Evolutionary conservation across 2,888 invertebrate genomes (phyloP).

Genomic region (Oscheius onirici): DNA sequence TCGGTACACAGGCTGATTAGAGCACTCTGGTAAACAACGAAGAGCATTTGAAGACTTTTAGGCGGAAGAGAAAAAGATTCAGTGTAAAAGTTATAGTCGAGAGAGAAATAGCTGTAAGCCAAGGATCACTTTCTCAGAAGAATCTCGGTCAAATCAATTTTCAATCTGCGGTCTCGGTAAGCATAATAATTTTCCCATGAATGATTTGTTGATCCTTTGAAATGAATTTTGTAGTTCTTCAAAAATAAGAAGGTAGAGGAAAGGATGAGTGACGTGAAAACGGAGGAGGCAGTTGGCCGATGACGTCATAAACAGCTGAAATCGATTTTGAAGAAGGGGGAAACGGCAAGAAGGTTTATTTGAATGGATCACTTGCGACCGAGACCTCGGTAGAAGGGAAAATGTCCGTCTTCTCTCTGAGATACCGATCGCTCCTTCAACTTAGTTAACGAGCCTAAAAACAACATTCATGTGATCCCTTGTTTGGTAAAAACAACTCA

Average conservation of each 20-base stretch:
- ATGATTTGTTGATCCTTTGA: neutral
- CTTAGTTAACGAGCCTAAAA: conserved; percentile 7
- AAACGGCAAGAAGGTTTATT: conserved; percentile 11
- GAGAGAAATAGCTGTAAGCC: no score
- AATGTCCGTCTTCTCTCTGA: conserved; percentile 14
- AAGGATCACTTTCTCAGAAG: no score
- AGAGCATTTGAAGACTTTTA: neutral
- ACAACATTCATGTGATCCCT: neutral
- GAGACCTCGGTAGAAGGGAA: conserved; percentile 28
- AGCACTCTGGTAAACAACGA: neutral
- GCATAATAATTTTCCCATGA: neutral
- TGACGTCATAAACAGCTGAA: conserved; percentile 17
- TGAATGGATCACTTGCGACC: conserved; percentile 21
- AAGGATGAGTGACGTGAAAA: neutral
- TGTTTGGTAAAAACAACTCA: neutral
- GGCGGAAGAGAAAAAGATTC: no score
- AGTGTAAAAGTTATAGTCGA: no score
- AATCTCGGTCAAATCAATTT: no score
- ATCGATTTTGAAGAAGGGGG: conserved; percentile 2
- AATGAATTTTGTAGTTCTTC: neutral
- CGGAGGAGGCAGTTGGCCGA: neutral
- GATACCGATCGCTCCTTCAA: conserved; percentile 2
- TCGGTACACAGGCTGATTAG: neutral
- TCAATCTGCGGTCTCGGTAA: neutral
- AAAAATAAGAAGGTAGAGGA: neutral